phyloP scores from a whole-genome alignment of 2,888 invertebrate genomes.

The Lithophane socia region DNA sequence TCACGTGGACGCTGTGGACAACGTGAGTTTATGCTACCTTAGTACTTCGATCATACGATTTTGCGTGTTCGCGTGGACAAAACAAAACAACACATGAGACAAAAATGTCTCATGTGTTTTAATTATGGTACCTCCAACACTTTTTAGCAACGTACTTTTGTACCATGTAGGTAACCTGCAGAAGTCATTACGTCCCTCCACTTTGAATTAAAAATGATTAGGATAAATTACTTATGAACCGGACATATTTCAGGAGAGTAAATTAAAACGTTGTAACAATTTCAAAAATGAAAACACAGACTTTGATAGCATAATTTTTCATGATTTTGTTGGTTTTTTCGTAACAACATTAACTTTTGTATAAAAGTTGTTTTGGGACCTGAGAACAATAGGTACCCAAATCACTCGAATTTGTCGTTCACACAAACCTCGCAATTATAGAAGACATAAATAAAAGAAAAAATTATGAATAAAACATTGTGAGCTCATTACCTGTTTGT shows the following conservation, averaged over 20 bases:
- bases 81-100: constrained; percentile 3
- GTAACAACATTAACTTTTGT: neutral
- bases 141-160: neutral
- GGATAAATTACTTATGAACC: neutral
- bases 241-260: neutral
- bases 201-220: neutral
- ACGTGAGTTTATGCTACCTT: constrained; percentile 77
- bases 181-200: neutral
- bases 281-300: neutral
- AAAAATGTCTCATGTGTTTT: neutral
- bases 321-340: constrained; percentile 15
- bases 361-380: constrained; percentile 19
- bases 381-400: constrained; percentile 19
- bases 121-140: neutral
- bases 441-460: constrained; percentile 52
- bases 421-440: constrained; percentile 59
- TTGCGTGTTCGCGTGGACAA: constrained; percentile 40
- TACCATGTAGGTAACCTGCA: too few species aligned
- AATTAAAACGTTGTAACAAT: neutral
- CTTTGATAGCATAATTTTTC: neutral
- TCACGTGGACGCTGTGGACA: constrained; percentile 89
- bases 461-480: constrained; percentile 67
- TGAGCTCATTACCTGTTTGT: constrained; percentile 54
- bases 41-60: constrained; percentile 52
- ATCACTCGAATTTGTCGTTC: constrained; percentile 40